These are phyloP conservation scores for Etheostoma nigrum DNA, from an alignment of 2,797 vertebrate species.

Conservation along the genomic window DNA sequence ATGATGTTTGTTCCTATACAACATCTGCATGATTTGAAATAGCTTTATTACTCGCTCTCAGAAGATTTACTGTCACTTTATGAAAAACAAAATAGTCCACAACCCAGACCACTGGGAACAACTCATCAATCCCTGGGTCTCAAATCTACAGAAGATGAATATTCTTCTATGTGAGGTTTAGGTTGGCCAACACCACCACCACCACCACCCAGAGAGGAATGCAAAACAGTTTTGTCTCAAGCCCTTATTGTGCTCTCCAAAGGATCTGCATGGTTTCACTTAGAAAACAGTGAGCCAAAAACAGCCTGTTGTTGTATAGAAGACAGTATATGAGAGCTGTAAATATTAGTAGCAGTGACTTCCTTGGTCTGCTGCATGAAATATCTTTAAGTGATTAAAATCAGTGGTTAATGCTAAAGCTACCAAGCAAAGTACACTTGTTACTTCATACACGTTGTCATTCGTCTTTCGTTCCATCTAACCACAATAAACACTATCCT, in stretches of 20 bases:
- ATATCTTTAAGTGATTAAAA: conserved; percentile 62
- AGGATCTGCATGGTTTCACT: conserved; percentile 74
- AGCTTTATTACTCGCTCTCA: conserved; percentile 76
- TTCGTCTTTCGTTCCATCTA: conserved; percentile 57
- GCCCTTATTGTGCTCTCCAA: conserved; percentile 61
- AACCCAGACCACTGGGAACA: conserved; percentile 81
- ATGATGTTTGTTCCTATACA: conserved; percentile 61
- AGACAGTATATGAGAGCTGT: conserved; percentile 25
- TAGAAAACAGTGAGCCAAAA: conserved; percentile 61
- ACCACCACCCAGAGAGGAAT: conserved; percentile 70
- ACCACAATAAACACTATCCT: conserved; percentile 74
- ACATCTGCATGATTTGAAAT: conserved; percentile 75
- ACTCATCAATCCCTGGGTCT: conserved; percentile 71
- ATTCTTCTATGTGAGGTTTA: conserved; percentile 74
- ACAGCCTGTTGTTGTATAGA: conserved; percentile 46
- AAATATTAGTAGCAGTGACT: conserved; percentile 22
- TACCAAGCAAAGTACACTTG: conserved; percentile 45
- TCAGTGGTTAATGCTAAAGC: conserved; percentile 54
- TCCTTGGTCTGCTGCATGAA: conserved; percentile 36
- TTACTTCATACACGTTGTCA: conserved; percentile 62
- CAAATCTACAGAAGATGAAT: conserved; percentile 73
- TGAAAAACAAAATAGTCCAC: conserved; percentile 81
- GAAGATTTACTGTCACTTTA: conserved; percentile 79
- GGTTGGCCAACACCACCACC: conserved; percentile 65
- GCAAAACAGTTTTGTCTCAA: conserved; percentile 68